Base-by-base conservation (phyloP, 2,888 invertebrate species). In the Athetis lepigone region DNA sequence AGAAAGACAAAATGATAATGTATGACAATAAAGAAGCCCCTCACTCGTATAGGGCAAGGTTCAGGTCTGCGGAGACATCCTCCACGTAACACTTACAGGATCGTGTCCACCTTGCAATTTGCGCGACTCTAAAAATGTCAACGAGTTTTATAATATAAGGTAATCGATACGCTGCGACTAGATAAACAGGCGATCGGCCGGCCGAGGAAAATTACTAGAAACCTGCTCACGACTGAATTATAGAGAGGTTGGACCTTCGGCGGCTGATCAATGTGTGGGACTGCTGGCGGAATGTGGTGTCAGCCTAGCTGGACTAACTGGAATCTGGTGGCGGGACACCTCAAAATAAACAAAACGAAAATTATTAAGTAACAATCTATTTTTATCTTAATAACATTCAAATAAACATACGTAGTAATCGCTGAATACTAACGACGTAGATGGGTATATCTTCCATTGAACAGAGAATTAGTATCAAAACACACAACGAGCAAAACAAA, bases 71-170 rank as follows among this genome's bases (percentile, higher is more conserved):
- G 19, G 39, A 36, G 25, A 13, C 50, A 52, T 51, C 64, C 33
- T 51, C 71, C 46, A 40, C 60, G 50, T 49, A 68, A 68, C 69
- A 69, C 58, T 56, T 46, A 52, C 63, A 29, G 69, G 50, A 36
- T 50, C 56, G 50, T 58, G 58, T 68, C 72, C 71, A 77, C 75
- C 78, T 77, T 75, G 79, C 78, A 68, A 66, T 61, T 75, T 67
- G 75, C 59, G 54, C 64, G 59, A 50, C 33, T 68, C 75, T 79
- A 72, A 68, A 79, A 80, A 80, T 79, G 81, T 79, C 79, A 79
- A 75, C 79, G 59, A 70, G 81, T 79, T 75, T 72, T 70, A 70
- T 79, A 80, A 75, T 79, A 52, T 75, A 75, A 78, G 72, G 68
- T 78, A 75, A 80, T 72, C 80, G 78, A 80, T 77, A 70, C 67